Percentiles rank a stretch among this genome's conserved stretches.
These are phyloP conservation scores for Scaptomyza graminum DNA, from an alignment of 1,140 invertebrate genomes.

Conservation along the genomic window DNA sequence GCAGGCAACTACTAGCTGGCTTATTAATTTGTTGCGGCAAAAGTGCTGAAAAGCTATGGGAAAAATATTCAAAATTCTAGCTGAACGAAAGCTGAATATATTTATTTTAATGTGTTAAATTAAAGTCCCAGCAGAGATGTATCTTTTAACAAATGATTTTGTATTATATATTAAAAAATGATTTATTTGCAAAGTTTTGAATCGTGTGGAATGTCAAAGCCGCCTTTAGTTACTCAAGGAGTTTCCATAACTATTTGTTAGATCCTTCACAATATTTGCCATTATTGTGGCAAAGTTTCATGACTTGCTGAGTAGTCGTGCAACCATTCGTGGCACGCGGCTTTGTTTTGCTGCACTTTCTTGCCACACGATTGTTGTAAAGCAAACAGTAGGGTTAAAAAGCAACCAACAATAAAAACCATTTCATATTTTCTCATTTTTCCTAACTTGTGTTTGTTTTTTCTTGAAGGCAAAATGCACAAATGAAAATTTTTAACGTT, in stretches of 20 bases:
- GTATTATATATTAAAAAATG: no score
- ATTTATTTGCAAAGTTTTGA: background rate
- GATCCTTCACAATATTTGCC: background rate
- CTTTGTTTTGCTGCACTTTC: conserved; percentile 20
- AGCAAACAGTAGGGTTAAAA: conserved; percentile 10
- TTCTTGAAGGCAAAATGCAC: conserved; percentile 15
- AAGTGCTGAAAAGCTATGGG: background rate
- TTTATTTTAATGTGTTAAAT: no score
- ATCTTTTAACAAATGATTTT: no score
- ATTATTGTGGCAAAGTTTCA: conserved; percentile 4
- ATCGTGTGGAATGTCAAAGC: background rate
- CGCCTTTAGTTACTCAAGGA: no score
- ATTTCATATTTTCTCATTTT: conserved; percentile 15
- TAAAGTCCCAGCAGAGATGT: no score
- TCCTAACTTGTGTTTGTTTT: conserved; percentile 8
- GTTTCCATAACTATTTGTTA: background rate
- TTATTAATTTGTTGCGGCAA: background rate
- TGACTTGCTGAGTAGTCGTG: background rate
- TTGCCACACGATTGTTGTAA: conserved; percentile 21
- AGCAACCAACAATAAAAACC: background rate
- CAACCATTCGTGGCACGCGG: conserved; percentile 16
- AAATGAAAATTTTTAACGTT: conserved; percentile 50
- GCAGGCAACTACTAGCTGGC: background rate
- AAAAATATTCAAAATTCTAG: background rate
- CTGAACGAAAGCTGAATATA: no score